These are phyloP conservation scores for Natrix natrix DNA, from an alignment of 2,797 vertebrate genomes.

Conservation along the genomic window DNA sequence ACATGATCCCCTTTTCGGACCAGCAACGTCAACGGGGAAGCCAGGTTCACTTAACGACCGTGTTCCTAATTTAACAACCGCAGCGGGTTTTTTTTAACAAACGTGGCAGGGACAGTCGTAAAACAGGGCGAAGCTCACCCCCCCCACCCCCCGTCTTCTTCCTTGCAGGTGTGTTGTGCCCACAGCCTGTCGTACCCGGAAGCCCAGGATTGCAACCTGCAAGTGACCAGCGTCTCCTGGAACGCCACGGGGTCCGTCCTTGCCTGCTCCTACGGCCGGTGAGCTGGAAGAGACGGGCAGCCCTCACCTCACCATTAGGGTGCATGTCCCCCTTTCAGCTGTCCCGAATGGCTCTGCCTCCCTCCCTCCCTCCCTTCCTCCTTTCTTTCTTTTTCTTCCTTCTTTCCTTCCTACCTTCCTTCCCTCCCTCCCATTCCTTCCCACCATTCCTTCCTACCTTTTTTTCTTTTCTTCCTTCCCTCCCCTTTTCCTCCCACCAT, in stretches of 20 bases:
- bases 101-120: no score
- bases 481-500: no score
- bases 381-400: no score
- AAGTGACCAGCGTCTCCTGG: constrained; percentile 89
- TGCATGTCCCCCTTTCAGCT: neutral
- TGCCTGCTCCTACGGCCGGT: constrained; percentile 90
- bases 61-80: neutral
- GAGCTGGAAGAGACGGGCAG: constrained; percentile 11
- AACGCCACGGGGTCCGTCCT: constrained; percentile 87
- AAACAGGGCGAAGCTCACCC: neutral
- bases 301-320: neutral
- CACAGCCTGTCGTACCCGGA: constrained; percentile 77
- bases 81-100: neutral
- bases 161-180: constrained; percentile 79
- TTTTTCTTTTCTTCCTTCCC: no score
- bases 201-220: constrained; percentile 77
- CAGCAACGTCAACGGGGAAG: neutral
- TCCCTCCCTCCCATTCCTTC: no score
- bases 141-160: rapidly evolving
- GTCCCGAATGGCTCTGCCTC: neutral
- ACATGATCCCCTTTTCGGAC: neutral
- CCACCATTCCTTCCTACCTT: no score
- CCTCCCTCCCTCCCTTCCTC: no score
- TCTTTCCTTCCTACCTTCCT: no score
- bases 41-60: neutral